Base-by-base conservation (phyloP, 1,140 invertebrate species). In the Sminthurides bifidus region DNA sequence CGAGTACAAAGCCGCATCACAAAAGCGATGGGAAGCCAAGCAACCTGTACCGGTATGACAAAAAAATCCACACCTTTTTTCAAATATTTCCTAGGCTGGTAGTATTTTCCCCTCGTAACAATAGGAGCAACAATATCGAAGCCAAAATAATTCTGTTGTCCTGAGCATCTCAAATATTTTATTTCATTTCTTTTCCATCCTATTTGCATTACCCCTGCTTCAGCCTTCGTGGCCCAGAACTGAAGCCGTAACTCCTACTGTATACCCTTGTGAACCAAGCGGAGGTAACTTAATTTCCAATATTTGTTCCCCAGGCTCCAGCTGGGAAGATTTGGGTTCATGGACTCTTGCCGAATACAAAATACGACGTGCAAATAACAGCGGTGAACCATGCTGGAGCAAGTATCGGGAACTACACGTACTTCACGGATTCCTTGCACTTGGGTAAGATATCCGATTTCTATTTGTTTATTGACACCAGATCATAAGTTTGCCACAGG, bases 351-450 rank as follows among this genome's bases (percentile, higher is more conserved):
- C 82, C 90, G 0, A 85, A 81, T n/a, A 87, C 85, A 0, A 83
- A 83, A 66, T 94, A 95, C 70, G 81, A 85, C 60, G 76, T 95
- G 29, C 79, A 81, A 58, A 83, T 94, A 45, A 87, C 84, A 0
- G 91, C 91, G 0, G 82, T 88, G 70, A 95, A 93, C 70, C 89
- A 92, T 69, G 91, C 91, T 0, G 92, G 92, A 0, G 85, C 84
- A 43, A 87, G 86, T 0, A 80, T 84, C 37, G 84, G 84, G 0
- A 74, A 87, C n/a, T 92, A 93, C 67, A 85, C 88, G 71, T 85
- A 88, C 69, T 83, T 84, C 29, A 89, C 86, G 3, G 19, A 30
- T 26, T 19, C 52, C 31, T 0, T 31, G 23, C 46, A 49, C 21
- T 6, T 10, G 5, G 19, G 19, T 24, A 21, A 26, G 19, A 5